Percentiles rank a stretch among this genome's conserved stretches.
phyloP scores from a whole-genome alignment of 53 echinoderm and acorn worm species.

The Holothuria leucospilota region DNA sequence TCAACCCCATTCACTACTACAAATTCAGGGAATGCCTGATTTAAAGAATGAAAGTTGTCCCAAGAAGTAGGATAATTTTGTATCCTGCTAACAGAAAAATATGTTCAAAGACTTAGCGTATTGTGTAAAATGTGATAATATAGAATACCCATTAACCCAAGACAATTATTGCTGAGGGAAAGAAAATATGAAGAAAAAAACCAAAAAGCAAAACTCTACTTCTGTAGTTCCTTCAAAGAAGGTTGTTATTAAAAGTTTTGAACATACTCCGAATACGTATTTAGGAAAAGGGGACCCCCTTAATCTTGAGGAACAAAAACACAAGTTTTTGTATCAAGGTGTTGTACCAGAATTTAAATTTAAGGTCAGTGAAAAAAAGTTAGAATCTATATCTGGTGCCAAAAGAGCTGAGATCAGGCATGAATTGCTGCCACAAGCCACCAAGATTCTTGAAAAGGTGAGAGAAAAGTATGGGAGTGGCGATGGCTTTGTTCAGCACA shows the following conservation, averaged over 20 bases:
- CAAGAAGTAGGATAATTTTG: no score
- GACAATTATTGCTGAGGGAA: no score
- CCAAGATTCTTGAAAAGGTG: constrained; percentile 77
- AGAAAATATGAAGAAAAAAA: constrained; percentile 18
- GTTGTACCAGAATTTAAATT: constrained; percentile 78
- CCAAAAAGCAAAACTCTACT: background rate
- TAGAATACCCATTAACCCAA: no score
- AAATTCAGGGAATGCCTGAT: no score
- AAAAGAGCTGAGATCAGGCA: constrained; percentile 78
- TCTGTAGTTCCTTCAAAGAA: constrained; percentile 3
- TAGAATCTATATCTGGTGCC: constrained; percentile 56
- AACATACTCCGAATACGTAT: constrained; percentile 78
- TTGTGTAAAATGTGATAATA: no score
- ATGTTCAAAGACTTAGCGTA: no score
- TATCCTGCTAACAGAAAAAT: no score
- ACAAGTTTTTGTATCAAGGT: constrained; percentile 75
- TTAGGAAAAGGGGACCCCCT: constrained; percentile 83
- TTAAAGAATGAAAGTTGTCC: no score
- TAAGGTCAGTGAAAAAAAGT: constrained; percentile 54
- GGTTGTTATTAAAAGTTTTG: constrained; percentile 74
- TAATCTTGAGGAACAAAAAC: constrained; percentile 84
- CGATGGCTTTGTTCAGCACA: constrained; percentile 64
- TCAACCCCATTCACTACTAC: no score
- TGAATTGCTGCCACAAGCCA: constrained; percentile 73
- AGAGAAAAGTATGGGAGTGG: constrained; percentile 76